A percentile compares a stretch with the other conserved stretches of the same genome.
These are phyloP conservation scores for Seira sanloemensis DNA, from an alignment of 2,888 invertebrate genomes.

Conservation along the genomic window DNA sequence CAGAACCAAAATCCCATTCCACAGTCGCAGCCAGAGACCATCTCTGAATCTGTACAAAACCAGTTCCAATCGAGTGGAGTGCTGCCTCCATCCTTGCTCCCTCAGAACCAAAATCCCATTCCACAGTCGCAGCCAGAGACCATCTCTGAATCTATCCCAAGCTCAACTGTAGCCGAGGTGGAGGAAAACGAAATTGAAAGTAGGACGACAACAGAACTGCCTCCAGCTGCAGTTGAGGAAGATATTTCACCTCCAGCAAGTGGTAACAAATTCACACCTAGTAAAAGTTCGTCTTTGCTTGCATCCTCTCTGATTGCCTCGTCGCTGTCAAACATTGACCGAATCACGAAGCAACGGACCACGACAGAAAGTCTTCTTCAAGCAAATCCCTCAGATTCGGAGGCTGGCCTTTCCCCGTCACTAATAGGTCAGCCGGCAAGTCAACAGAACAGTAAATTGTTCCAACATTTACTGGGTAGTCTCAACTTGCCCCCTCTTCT, in stretches of 20 bases:
- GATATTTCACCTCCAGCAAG: background rate
- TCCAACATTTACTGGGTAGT: background rate
- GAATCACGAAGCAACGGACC: background rate
- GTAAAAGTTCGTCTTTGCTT: background rate
- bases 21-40: background rate
- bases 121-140: background rate
- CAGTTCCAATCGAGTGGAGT: background rate
- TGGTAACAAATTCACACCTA: background rate
- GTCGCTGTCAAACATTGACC: constrained; percentile 1
- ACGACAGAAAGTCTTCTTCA: background rate
- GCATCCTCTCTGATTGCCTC: background rate
- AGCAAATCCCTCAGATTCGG: background rate
- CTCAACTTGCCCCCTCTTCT: constrained; percentile 7
- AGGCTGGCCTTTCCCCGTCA: background rate
- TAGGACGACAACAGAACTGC: background rate
- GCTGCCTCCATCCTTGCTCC: constrained; percentile 14
- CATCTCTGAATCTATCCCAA: too few species aligned
- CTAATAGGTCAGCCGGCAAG: background rate
- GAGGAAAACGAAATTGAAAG: background rate
- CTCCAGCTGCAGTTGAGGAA: background rate
- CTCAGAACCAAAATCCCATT: background rate
- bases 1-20: background rate
- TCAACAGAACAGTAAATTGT: background rate
- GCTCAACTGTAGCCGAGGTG: too few species aligned
- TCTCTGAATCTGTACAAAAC: too few species aligned